Evolutionary conservation across 2,888 invertebrate species (phyloP).

Genomic region (Oligia fasciuncula): DNA sequence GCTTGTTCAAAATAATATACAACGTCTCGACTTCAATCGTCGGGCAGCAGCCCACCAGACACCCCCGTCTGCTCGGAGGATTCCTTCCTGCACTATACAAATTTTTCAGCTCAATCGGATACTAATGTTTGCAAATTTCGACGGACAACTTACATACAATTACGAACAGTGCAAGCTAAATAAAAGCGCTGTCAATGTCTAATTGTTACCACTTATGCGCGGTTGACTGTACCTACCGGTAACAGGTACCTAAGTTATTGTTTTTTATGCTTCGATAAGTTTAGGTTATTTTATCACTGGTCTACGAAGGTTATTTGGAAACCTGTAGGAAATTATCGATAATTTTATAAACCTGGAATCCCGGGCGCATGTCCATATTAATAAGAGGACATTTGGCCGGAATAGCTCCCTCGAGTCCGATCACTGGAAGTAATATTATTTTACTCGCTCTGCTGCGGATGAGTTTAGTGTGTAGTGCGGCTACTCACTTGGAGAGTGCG

Average conservation of each 20-base stretch:
- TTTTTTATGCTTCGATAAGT: background rate
- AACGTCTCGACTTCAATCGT: too few species aligned
- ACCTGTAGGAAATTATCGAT: too few species aligned
- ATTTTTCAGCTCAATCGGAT: too few species aligned
- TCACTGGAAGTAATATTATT: background rate
- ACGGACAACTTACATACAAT: too few species aligned
- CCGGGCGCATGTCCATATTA: background rate
- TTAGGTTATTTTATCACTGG: background rate
- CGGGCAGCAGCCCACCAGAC: too few species aligned
- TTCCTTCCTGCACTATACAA: too few species aligned
- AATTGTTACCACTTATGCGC: background rate
- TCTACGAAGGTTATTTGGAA: background rate
- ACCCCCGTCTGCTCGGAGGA: too few species aligned
- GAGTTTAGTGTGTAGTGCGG: background rate
- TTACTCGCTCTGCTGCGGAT: background rate
- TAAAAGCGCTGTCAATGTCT: background rate
- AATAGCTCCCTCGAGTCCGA: background rate
- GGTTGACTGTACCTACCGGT: background rate
- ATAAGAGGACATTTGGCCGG: background rate
- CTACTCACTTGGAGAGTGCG: conserved; percentile 95
- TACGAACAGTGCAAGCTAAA: background rate
- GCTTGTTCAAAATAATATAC: background rate
- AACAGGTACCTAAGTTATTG: background rate
- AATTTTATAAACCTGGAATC: background rate
- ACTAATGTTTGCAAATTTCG: too few species aligned